phyloP scores from a whole-genome alignment of 2,797 vertebrate species.

The Bradypus variegatus region DNA sequence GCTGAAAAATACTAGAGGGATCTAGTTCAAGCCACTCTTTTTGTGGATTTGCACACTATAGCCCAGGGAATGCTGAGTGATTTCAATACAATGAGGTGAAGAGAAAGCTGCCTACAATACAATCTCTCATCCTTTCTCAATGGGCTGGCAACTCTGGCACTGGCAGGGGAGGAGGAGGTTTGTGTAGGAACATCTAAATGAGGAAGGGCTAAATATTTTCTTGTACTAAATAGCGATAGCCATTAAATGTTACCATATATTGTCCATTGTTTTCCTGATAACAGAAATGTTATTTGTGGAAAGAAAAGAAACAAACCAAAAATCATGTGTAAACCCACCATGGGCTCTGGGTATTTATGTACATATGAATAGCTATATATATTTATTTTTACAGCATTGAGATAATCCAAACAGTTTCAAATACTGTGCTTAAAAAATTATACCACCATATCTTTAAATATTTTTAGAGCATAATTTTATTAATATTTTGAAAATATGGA shows the following conservation, averaged over 20 bases:
- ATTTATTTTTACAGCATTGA: slow-evolving; percentile 18
- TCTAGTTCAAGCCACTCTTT: slow-evolving; percentile 5
- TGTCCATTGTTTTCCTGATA: not conserved
- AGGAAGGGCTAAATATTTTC: not conserved
- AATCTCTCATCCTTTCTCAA: not conserved
- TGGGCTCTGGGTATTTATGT: not conserved
- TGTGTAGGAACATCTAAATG: not conserved
- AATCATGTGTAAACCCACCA: not conserved
- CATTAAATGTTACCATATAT: not conserved
- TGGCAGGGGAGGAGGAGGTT: not conserved
- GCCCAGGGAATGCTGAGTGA: not conserved
- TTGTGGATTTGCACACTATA: not conserved
- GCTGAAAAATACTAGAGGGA: slow-evolving; percentile 12
- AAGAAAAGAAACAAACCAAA: slow-evolving; percentile 20
- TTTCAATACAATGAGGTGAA: slow-evolving; percentile 9
- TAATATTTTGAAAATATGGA: slow-evolving; percentile 38
- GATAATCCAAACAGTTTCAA: slow-evolving; percentile 33
- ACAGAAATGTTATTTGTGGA: slow-evolving; percentile 16
- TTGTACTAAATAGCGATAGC: not conserved
- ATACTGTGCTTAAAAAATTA: slow-evolving; percentile 13
- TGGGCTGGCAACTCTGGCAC: not conserved
- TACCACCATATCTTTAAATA: not conserved
- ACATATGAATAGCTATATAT: not conserved
- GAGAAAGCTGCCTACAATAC: not conserved
- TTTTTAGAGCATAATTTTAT: slow-evolving; percentile 39